phyloP scores from a whole-genome alignment of 2,113 vertebrate genomes.

The Scartelaos histophorus region DNA sequence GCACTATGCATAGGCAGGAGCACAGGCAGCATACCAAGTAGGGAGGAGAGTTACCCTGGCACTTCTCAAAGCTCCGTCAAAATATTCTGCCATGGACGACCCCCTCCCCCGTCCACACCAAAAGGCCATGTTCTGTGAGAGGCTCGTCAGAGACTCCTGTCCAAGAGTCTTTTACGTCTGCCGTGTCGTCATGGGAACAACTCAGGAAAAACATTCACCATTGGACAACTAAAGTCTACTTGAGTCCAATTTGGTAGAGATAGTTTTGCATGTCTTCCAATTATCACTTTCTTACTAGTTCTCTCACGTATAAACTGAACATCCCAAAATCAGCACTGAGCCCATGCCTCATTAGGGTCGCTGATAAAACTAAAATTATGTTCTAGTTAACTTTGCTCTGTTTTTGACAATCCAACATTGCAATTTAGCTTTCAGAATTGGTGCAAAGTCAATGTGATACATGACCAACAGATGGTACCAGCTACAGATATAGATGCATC shows the following conservation, averaged over 20 bases:
- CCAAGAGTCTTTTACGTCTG: constrained; percentile 29
- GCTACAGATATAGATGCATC: no score
- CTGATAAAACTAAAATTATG: not conserved
- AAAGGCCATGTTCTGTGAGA: constrained; percentile 62
- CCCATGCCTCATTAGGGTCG: not conserved
- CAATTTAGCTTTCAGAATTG: not conserved
- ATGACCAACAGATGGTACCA: not conserved
- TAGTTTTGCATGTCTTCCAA: constrained; percentile 8
- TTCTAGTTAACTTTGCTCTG: not conserved
- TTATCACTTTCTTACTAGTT: not conserved
- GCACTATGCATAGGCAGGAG: constrained; percentile 56
- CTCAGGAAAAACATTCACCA: not conserved
- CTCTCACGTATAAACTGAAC: not conserved
- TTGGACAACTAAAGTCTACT: constrained; percentile 18
- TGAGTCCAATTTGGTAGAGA: constrained; percentile 19
- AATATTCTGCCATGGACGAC: constrained; percentile 1
- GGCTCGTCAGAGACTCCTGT: constrained; percentile 41
- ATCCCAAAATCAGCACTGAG: not conserved
- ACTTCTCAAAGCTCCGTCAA: constrained; percentile 28
- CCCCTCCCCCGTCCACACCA: constrained; percentile 40
- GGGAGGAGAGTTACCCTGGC: constrained; percentile 58
- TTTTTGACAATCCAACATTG: not conserved
- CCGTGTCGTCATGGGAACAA: constrained; percentile 7
- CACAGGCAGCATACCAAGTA: constrained; percentile 68
- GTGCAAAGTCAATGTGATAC: not conserved